Evolutionary conservation across 2,113 vertebrate species (phyloP).

Genomic region (Cephalophus harveyi): DNA sequence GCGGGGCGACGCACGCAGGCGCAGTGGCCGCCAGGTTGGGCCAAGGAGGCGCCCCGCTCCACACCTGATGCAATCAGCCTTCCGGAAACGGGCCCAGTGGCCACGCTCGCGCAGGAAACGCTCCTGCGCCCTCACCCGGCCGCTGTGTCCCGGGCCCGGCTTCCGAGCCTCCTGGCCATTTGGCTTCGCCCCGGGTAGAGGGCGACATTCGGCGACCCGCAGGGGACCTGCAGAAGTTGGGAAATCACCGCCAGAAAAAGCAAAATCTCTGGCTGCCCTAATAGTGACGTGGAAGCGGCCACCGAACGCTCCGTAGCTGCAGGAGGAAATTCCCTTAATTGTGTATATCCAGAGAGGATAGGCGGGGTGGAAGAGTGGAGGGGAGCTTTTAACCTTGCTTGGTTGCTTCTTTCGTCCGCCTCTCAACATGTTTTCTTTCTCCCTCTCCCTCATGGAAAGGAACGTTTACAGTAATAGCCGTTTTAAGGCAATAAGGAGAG

Average conservation of each 20-base stretch:
- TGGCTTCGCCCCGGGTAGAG: rapidly evolving
- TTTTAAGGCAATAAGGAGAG: neutral
- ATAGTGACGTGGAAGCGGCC: neutral
- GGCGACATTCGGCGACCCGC: neutral
- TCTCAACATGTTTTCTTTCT: neutral
- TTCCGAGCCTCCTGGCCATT: rapidly evolving
- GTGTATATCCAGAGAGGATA: neutral
- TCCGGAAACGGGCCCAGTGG: conserved; percentile 72
- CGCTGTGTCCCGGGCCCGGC: neutral
- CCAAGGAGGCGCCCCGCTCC: neutral
- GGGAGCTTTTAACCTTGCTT: neutral
- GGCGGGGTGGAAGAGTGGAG: neutral
- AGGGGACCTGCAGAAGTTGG: neutral
- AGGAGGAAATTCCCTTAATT: neutral
- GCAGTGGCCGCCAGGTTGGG: conserved; percentile 61
- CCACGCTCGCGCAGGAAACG: conserved; percentile 72
- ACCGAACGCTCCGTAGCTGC: neutral
- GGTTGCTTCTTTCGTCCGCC: neutral
- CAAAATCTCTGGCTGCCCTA: neutral
- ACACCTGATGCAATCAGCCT: conserved; percentile 75
- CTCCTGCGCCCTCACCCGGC: conserved; percentile 51
- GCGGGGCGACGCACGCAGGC: conserved; percentile 60
- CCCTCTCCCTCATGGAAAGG: neutral
- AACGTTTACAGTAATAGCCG: neutral
- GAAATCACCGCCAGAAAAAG: neutral